phyloP scores from a whole-genome alignment of 1,140 invertebrate species.

The Papilio glaucus region DNA sequence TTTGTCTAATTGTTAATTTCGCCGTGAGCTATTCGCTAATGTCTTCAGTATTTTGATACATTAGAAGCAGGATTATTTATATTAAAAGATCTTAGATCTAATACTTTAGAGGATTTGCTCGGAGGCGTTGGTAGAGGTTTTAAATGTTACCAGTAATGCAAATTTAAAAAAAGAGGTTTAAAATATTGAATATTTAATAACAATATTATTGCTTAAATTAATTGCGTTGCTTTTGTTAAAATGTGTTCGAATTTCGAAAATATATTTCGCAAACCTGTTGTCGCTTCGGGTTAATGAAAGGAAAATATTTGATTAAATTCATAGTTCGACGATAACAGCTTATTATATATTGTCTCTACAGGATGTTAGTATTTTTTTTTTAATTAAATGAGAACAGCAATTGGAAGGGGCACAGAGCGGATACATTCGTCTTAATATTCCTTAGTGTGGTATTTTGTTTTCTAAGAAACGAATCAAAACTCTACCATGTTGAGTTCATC shows the following conservation, averaged over 20 bases:
- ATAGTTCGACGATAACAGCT: conserved; percentile 1
- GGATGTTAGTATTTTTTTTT: too few species aligned
- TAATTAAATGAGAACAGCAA: too few species aligned
- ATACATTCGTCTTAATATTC: too few species aligned
- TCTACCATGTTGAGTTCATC: too few species aligned
- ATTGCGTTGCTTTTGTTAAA: background rate
- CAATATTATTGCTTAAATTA: background rate
- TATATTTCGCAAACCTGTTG: conserved; percentile 5
- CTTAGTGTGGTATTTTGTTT: too few species aligned
- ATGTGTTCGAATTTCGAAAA: conserved; percentile 19
- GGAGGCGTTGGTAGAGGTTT: too few species aligned
- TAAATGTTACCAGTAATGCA: too few species aligned
- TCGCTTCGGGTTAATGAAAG: conserved; percentile 22
- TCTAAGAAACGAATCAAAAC: too few species aligned
- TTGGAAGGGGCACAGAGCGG: too few species aligned
- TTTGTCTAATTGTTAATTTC: conserved; percentile 60
- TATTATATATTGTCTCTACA: too few species aligned
- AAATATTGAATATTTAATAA: background rate
- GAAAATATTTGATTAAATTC: conserved; percentile 7
- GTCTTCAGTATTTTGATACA: conserved; percentile 46
- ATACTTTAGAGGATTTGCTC: conserved; percentile 31
- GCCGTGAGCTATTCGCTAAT: conserved; percentile 51
- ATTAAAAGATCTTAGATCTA: conserved; percentile 25
- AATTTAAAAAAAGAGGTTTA: background rate
- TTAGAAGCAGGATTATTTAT: conserved; percentile 40